Conservation (phyloP, 2,888 invertebrate genomes). For the Eupithecia vulgata region DNA sequence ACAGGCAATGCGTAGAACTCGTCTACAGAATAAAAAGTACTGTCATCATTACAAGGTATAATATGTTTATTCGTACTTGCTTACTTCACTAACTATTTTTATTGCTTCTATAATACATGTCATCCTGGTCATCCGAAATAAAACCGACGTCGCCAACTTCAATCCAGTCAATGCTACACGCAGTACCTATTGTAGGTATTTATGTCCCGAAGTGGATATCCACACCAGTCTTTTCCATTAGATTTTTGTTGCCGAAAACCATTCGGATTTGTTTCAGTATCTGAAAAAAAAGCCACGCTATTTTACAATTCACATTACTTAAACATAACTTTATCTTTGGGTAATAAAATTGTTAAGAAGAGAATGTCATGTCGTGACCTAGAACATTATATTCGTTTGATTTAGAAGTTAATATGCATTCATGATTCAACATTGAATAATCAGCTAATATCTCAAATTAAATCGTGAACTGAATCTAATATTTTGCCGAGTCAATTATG, state of each 20-base stretch:
- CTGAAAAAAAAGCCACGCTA: conserved; percentile 54
- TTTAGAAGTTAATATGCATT: not conserved
- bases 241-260: conserved; percentile 58
- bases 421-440: not conserved
- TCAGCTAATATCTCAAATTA: not conserved
- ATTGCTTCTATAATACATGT: no score
- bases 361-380: not conserved
- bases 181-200: not conserved
- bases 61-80: no score
- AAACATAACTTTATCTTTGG: not conserved
- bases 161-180: not conserved
- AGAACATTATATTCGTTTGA: not conserved
- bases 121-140: not conserved
- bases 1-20: no score
- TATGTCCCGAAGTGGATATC: conserved; percentile 1
- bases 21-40: no score
- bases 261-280: conserved; percentile 53
- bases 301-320: not conserved
- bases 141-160: not conserved
- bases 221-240: conserved; percentile 36
- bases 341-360: no score
- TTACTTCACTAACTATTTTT: no score
- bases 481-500: not conserved
- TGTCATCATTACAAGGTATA: no score
- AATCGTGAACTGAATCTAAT: not conserved